phyloP scores from a whole-genome alignment of 2,888 invertebrate genomes.

The Phengaris alcon region DNA sequence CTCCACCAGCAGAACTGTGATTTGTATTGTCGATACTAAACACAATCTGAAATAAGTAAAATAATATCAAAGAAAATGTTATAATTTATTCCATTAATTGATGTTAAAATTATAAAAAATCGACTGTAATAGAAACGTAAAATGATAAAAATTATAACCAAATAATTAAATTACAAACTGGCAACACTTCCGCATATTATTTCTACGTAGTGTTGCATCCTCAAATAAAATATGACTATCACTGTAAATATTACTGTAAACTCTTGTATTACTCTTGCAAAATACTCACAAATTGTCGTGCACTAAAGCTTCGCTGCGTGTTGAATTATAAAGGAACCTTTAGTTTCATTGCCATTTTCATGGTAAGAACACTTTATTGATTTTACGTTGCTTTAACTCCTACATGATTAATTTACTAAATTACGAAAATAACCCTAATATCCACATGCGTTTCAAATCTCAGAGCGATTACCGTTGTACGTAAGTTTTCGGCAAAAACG shows the following conservation, averaged over 20 bases:
- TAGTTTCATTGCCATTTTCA: conserved; percentile 14
- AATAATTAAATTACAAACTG: not conserved
- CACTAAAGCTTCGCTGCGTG: conserved; percentile 13
- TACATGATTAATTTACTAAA: not conserved
- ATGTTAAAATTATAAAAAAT: too few species aligned
- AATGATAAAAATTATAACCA: too few species aligned
- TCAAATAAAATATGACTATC: not conserved
- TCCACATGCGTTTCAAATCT: conserved; percentile 15
- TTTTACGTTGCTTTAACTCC: not conserved
- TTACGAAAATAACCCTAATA: not conserved
- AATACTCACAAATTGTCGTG: not conserved
- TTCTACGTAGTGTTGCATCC: not conserved
- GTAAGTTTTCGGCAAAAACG: not conserved
- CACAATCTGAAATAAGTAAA: too few species aligned
- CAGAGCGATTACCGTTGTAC: not conserved
- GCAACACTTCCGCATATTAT: not conserved
- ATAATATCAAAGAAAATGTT: too few species aligned
- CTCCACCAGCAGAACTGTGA: not conserved
- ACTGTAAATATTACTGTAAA: conserved; percentile 6
- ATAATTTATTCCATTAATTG: too few species aligned
- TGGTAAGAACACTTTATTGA: conserved; percentile 19
- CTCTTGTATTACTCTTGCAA: not conserved
- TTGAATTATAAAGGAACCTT: conserved; percentile 11
- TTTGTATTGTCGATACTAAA: not conserved
- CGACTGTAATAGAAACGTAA: not conserved